Evolutionary conservation across 2,797 vertebrate genomes (phyloP).

Genomic region (Malurus leucopterus): DNA sequence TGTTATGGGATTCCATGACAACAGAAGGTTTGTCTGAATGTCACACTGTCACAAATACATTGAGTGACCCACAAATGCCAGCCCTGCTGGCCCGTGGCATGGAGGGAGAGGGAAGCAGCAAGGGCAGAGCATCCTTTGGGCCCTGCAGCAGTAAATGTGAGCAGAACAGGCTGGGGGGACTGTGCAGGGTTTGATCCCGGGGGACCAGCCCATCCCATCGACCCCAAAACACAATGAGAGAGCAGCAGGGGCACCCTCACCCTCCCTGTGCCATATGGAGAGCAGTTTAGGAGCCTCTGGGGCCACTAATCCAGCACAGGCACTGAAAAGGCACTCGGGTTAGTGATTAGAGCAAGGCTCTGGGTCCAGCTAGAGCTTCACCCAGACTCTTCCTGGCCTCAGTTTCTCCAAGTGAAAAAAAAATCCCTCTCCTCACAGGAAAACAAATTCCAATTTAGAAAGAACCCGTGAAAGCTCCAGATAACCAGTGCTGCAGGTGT

Average conservation of each 20-base stretch:
- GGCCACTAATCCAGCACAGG: neutral
- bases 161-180: neutral
- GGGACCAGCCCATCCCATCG: neutral
- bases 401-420: neutral
- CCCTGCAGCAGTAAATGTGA: neutral
- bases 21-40: fast-evolving
- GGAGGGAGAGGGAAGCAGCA: neutral
- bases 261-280: neutral
- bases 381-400: neutral
- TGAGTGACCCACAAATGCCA: neutral
- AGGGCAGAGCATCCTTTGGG: neutral
- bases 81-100: fast-evolving
- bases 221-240: neutral
- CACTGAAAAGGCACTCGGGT: neutral
- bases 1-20: neutral
- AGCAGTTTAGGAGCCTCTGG: slow-evolving; percentile 26
- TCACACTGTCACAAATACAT: fast-evolving
- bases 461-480: neutral
- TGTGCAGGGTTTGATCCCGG: neutral
- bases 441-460: neutral
- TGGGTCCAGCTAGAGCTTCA: neutral
- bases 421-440: neutral
- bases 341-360: neutral
- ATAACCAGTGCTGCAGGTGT: neutral
- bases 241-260: neutral